A percentile compares a stretch with the other conserved stretches of the same genome.
These are phyloP conservation scores for Anabacerthia variegaticeps DNA, from an alignment of 2,797 vertebrate genomes.

Conservation along the genomic window DNA sequence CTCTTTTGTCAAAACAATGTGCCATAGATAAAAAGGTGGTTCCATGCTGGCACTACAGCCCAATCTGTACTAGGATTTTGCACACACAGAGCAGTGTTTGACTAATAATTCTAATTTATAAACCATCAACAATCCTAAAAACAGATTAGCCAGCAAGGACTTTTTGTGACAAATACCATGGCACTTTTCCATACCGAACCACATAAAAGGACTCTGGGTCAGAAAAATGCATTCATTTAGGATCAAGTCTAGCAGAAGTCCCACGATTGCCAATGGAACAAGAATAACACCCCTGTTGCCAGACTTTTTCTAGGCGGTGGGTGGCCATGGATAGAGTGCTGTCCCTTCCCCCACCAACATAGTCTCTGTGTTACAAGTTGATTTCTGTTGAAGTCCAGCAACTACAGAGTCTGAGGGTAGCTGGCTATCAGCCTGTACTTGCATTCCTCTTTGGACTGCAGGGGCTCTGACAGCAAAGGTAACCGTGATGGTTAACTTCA, in stretches of 20 bases:
- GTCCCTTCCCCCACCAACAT: constrained; percentile 60
- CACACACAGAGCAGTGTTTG: constrained; percentile 38
- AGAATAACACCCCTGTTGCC: constrained; percentile 73
- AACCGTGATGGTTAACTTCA: constrained; percentile 24
- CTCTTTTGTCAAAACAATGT: background rate
- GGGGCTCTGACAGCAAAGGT: constrained; percentile 32
- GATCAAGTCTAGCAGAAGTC: constrained; percentile 71
- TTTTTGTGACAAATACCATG: constrained; percentile 68
- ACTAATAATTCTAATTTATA: constrained; percentile 68
- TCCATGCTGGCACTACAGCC: background rate
- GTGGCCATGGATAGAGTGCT: constrained; percentile 56
- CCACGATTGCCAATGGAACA: constrained; percentile 66
- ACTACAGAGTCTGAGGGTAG: constrained; percentile 4
- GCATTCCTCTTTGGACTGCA: constrained; percentile 31
- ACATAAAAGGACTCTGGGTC: constrained; percentile 69
- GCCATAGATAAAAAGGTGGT: background rate
- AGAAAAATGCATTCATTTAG: constrained; percentile 74
- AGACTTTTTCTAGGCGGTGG: constrained; percentile 70
- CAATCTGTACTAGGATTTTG: background rate
- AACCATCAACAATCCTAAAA: constrained; percentile 71
- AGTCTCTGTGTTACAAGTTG: constrained; percentile 45
- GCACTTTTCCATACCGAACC: constrained; percentile 68
- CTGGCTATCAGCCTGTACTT: constrained; percentile 42
- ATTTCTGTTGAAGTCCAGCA: constrained; percentile 57
- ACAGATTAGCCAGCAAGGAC: constrained; percentile 61